Evolutionary conservation across 2,113 vertebrate species (phyloP).

Genomic region (Notothenia coriiceps): DNA sequence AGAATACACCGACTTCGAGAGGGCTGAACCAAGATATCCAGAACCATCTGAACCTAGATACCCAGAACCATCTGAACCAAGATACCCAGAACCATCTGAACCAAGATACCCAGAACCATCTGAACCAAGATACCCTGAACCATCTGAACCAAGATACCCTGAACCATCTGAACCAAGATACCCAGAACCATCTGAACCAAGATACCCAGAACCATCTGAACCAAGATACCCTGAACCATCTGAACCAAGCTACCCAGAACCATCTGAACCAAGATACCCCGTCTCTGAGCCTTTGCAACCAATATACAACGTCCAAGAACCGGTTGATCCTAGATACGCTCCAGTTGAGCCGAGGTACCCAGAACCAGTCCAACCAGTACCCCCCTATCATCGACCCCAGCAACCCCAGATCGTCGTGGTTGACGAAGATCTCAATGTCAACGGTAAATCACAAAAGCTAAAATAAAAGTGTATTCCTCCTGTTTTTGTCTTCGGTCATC

Average conservation of each 20-base stretch:
- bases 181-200: background rate
- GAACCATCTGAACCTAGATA: background rate
- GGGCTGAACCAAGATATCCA: background rate
- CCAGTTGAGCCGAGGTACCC: slow-evolving; percentile 1
- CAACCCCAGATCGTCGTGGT: slow-evolving; percentile 87
- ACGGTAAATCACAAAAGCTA: slow-evolving; percentile 76
- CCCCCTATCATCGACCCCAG: slow-evolving; percentile 71
- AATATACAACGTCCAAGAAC: too few species aligned
- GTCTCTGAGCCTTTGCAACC: too few species aligned
- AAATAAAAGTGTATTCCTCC: background rate
- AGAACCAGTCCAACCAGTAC: slow-evolving; percentile 45
- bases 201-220: background rate
- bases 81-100: background rate
- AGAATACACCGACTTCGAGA: too few species aligned
- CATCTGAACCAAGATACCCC: background rate
- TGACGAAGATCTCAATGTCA: slow-evolving; percentile 81
- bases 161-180: background rate
- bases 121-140: background rate
- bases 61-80: background rate
- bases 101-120: background rate
- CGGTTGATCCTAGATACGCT: background rate
- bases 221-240: background rate
- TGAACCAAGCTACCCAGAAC: background rate
- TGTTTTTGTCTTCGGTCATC: background rate
- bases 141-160: background rate